Evolutionary conservation across 2,888 invertebrate genomes (phyloP).

Genomic region (Platycheirus rosarum): DNA sequence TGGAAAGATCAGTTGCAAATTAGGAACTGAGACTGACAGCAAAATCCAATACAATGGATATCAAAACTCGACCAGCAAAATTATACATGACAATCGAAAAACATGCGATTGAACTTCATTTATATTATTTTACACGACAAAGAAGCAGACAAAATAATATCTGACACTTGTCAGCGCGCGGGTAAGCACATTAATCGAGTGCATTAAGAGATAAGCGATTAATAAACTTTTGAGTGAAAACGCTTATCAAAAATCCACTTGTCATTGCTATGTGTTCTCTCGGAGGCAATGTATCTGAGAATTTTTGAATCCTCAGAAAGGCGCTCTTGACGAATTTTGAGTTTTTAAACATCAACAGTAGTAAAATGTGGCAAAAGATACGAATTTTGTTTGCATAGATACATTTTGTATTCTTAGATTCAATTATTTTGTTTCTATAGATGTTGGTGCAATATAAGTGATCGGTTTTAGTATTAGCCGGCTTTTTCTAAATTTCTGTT

Average conservation of each 20-base stretch:
- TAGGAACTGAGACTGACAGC: slow-evolving; percentile 67
- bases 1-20: slow-evolving; percentile 62
- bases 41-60: slow-evolving; percentile 49
- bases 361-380: not conserved
- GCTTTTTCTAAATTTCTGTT: not conserved
- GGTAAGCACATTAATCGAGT: slow-evolving; percentile 37
- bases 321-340: not conserved
- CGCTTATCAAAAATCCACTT: slow-evolving; percentile 46
- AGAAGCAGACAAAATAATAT: not conserved
- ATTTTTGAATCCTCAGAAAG: not conserved
- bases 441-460: not conserved
- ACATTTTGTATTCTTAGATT: not conserved
- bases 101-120: slow-evolving; percentile 58
- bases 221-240: slow-evolving; percentile 50
- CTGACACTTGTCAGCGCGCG: slow-evolving; percentile 39
- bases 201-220: slow-evolving; percentile 49
- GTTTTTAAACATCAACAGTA: not conserved
- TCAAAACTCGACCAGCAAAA: slow-evolving; percentile 42
- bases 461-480: not conserved
- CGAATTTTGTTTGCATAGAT: not conserved
- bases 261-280: slow-evolving; percentile 16
- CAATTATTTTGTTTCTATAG: not conserved
- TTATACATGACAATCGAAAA: slow-evolving; percentile 21
- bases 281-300: slow-evolving; percentile 19
- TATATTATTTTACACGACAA: slow-evolving; percentile 15